Evolutionary conservation across 64 coral and sea anemone species (phyloP), one percentile per base, ranked within the genome.

Genomic region (Dendronephthya gigantea): DNA sequence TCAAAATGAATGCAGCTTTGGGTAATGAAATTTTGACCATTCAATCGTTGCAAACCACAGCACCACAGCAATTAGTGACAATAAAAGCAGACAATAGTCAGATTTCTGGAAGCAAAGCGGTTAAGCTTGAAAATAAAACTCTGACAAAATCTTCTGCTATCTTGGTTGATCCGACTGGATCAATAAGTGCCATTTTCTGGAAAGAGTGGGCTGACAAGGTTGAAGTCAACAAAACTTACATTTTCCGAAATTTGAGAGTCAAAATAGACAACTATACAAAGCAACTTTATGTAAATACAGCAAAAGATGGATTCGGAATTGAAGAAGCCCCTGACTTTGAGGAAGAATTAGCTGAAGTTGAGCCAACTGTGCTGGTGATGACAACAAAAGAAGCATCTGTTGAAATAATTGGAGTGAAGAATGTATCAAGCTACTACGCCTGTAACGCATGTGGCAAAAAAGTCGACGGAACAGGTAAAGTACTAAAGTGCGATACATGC

Each of bases 131-230:
- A n/a, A n/a, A n/a, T n/a, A n/a, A n/a, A n/a, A n/a, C n/a, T n/a
- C n/a, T n/a, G n/a, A n/a, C n/a, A n/a, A n/a, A n/a, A n/a, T n/a
- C n/a, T n/a, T n/a, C n/a, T n/a, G n/a, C n/a, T 84, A 40, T 85
- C 89, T 47, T 90, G 69, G 84, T 90, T 35, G 89, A 90, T 83
- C 89, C 84, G 13, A 86, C 89, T 66, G 76, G 84, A 81, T 86
- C 31, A 15, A 31, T 86, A 30, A 34, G 27, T 39, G 37, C 43
- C 45, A 32, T 90, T 13, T 90, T 90, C 36, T 86, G 84, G 89
- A 84, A 90, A 90, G 89, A 90, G 56, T 90, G 83, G 83, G 40
- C 49, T 16, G 82, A 85, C 12, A 35, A 84, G 16, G 84, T 81
- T 56, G 14, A 82, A 41, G 74, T 86, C 40, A 83, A 86, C 27